phyloP scores from a whole-genome alignment of 2,888 invertebrate genomes.

The Muschampia staudingeri region DNA sequence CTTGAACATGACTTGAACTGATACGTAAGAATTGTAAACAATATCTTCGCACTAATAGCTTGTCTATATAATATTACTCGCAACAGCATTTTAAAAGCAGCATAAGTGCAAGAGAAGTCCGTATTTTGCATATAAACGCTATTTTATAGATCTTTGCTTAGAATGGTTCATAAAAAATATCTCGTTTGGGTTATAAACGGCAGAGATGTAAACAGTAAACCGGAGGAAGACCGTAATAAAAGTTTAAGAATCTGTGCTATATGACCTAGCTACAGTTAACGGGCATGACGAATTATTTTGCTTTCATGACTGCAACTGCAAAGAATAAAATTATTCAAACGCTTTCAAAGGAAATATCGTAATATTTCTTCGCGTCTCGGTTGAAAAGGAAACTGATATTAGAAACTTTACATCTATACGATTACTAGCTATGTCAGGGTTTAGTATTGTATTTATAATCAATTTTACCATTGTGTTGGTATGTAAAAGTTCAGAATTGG shows the following conservation, averaged over 20 bases:
- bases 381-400: neutral
- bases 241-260: slow-evolving; percentile 75
- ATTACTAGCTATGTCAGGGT: neutral
- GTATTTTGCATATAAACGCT: slow-evolving; percentile 70
- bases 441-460: too few relatives aligned
- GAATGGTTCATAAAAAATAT: slow-evolving; percentile 79
- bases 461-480: too few relatives aligned
- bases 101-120: slow-evolving; percentile 6
- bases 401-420: neutral
- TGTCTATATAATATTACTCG: neutral
- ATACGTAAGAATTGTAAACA: neutral
- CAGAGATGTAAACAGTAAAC: slow-evolving; percentile 78
- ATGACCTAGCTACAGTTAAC: slow-evolving; percentile 72
- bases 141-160: slow-evolving; percentile 73
- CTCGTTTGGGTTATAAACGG: slow-evolving; percentile 78
- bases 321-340: slow-evolving; percentile 40
- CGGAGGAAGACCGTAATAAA: slow-evolving; percentile 79
- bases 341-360: slow-evolving; percentile 27
- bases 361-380: neutral
- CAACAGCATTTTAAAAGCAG: slow-evolving; percentile 2
- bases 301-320: slow-evolving; percentile 51
- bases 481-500: too few relatives aligned
- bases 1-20: neutral
- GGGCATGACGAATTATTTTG: slow-evolving; percentile 61
- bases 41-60: neutral